phyloP scores from a whole-genome alignment of 2,797 vertebrate genomes.

The Sitta carolinensis region DNA sequence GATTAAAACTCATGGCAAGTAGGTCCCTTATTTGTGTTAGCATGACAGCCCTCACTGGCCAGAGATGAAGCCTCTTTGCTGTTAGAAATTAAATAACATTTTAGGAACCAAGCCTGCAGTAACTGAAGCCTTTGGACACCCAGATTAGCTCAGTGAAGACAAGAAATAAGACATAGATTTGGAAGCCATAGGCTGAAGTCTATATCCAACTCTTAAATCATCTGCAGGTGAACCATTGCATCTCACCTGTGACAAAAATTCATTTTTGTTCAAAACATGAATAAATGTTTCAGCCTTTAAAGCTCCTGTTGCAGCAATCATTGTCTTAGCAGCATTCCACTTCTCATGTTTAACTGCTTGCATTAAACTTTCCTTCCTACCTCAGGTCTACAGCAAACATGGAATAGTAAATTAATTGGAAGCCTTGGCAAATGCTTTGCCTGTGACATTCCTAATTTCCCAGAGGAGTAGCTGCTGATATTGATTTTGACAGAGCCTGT shows the following conservation, averaged over 20 bases:
- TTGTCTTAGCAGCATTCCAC: neutral
- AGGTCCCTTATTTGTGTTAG: neutral
- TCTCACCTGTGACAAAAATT: neutral
- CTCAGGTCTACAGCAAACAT: neutral
- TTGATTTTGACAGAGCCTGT: conserved; percentile 30
- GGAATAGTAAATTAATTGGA: conserved; percentile 46
- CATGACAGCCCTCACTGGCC: neutral
- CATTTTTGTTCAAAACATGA: neutral
- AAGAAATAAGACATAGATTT: neutral
- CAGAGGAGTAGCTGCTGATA: conserved; percentile 56
- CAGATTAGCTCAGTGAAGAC: neutral
- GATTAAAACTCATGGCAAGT: neutral
- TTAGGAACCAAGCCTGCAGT: neutral
- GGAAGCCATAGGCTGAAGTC: neutral
- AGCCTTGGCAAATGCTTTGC: conserved; percentile 12
- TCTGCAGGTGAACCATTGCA: neutral
- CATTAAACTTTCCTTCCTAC: neutral
- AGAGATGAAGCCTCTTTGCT: neutral
- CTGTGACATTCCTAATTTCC: conserved; percentile 65
- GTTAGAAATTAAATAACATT: neutral
- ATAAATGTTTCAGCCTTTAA: neutral
- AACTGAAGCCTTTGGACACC: neutral
- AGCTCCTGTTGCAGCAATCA: neutral
- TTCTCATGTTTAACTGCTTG: neutral
- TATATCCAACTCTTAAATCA: neutral